Evolutionary conservation across 2,888 invertebrate genomes (phyloP).

Genomic region (Candidula unifasciata): DNA sequence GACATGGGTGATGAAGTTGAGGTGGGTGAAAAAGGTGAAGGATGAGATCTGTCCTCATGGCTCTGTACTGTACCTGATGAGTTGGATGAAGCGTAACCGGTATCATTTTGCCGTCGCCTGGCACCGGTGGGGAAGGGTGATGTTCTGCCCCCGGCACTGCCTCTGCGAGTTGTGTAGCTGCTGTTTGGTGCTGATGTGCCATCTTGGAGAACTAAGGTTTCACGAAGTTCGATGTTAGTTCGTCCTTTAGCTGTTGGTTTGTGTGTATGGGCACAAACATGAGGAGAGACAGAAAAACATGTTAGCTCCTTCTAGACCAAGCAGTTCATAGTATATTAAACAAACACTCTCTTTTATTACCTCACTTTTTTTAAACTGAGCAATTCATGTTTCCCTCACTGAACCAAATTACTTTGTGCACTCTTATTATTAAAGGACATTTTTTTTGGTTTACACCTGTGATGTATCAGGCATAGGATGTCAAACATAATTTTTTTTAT

Average conservation of each 20-base stretch:
- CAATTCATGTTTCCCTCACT: no score
- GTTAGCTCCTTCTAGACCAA: no score
- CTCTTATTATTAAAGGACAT: no score
- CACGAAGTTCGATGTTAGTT: constrained; percentile 75
- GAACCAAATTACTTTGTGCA: no score
- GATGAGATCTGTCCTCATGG: neutral
- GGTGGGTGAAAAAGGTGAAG: constrained; percentile 9
- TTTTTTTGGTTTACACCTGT: no score
- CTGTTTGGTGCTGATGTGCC: constrained; percentile 57
- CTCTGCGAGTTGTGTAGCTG: constrained; percentile 50
- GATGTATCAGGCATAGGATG: no score
- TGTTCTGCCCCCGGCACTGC: constrained; percentile 61
- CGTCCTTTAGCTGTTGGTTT: constrained; percentile 72
- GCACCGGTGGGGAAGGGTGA: constrained; percentile 58
- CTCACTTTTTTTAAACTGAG: no score
- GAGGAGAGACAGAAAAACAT: neutral
- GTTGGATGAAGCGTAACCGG: constrained; percentile 70
- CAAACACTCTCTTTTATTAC: no score
- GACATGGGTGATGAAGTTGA: constrained; percentile 26
- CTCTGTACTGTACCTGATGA: constrained; percentile 68
- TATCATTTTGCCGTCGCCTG: constrained; percentile 62
- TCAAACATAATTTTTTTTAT: no score
- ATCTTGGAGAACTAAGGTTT: constrained; percentile 63
- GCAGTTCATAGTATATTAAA: no score
- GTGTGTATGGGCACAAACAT: neutral